A percentile compares a stretch with the other conserved stretches of the same genome.
phyloP scores from a whole-genome alignment of 2,113 vertebrate species.

The Azemiops feae region DNA sequence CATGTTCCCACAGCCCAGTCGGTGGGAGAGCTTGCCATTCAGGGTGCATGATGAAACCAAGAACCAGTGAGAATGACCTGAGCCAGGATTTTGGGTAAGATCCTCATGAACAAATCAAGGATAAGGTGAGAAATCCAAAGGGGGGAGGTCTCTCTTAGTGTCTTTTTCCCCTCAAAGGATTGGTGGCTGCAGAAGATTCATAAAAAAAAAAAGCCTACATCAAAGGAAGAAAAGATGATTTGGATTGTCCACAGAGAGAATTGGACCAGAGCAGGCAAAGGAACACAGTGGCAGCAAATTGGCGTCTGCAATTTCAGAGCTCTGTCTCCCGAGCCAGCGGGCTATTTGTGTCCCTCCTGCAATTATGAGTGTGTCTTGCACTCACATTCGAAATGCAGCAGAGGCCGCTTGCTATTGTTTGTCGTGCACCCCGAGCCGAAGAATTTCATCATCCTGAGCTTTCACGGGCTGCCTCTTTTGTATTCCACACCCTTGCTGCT shows the following conservation, averaged over 20 bases:
- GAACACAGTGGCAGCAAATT: neutral
- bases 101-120: neutral
- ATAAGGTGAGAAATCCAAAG: neutral
- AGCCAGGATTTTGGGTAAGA: neutral
- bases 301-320: neutral
- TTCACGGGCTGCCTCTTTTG: neutral
- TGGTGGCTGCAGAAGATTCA: neutral
- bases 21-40: no score
- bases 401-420: neutral
- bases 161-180: neutral
- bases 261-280: neutral
- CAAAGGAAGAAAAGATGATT: neutral
- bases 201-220: neutral
- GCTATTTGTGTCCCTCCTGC: neutral
- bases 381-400: neutral
- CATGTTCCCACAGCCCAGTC: no score
- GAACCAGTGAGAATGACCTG: neutral
- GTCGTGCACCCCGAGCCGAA: neutral
- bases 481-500: neutral
- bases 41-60: neutral
- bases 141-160: neutral
- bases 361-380: neutral
- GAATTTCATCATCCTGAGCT: neutral
- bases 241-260: neutral
- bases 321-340: neutral